These are phyloP conservation scores for Monochamus alternatus DNA, from an alignment of 2,888 invertebrate species.

Conservation along the genomic window DNA sequence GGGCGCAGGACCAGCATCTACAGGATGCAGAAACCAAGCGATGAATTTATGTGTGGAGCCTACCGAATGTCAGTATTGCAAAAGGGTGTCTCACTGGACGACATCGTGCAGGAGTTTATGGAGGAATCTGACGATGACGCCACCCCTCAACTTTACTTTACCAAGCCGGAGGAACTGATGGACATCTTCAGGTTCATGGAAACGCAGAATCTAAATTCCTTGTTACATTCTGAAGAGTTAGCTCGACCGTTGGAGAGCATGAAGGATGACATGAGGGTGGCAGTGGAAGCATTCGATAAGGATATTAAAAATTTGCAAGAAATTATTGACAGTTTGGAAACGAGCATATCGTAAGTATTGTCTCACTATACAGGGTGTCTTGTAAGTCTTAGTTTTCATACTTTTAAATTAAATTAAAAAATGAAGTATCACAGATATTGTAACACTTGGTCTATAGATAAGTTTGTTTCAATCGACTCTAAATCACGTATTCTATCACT, in stretches of 20 bases:
- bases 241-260: conserved; percentile 73
- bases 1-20: conserved; percentile 5
- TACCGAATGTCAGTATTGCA: conserved; percentile 54
- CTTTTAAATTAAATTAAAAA: too few relatives aligned
- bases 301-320: conserved; percentile 70
- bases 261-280: conserved; percentile 69
- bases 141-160: conserved; percentile 75
- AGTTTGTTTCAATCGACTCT: too few relatives aligned
- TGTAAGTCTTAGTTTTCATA: too few relatives aligned
- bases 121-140: conserved; percentile 69
- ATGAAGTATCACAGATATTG: too few relatives aligned
- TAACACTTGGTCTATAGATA: too few relatives aligned
- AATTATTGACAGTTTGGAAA: conserved; percentile 69
- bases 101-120: conserved; percentile 72
- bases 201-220: conserved; percentile 77
- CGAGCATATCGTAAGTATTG: conserved; percentile 65
- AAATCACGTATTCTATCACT: too few relatives aligned
- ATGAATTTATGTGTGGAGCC: conserved; percentile 59
- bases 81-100: conserved; percentile 62
- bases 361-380: too few relatives aligned
- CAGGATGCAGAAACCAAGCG: conserved; percentile 23
- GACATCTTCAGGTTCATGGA: conserved; percentile 76
- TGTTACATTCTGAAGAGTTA: conserved; percentile 76
- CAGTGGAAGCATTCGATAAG: conserved; percentile 67
- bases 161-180: conserved; percentile 73